Evolutionary conservation across 2,888 invertebrate genomes (phyloP), one percentile per base, ranked within the genome.

Genomic region (Leptopterna dolabrata): DNA sequence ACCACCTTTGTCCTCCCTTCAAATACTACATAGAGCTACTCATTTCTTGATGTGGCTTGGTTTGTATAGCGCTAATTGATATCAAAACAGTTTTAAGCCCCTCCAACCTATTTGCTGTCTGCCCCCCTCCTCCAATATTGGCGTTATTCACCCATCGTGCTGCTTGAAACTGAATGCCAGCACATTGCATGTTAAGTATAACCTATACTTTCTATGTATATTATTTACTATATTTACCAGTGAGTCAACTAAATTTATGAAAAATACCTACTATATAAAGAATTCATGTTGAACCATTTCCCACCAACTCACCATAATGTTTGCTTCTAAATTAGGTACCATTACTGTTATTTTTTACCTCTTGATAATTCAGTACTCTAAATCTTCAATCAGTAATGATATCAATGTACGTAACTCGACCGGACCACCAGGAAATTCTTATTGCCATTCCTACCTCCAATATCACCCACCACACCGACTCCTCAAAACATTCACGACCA

Each of bases 101-200:
- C 36, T 2, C 36, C 36, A 7, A 36, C 36, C 36, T 63, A 63
- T 9, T 63, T 24, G 13, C 63, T 63, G 19, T n/a, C 11, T 55
- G 55, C 7, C 55, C 51, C 51, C 63, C 63, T 63, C 7, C 63
- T 63, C 24, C 63, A 63, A 73, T 36, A 30, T 73, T 16, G 73
- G 36, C 73, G 36, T 71, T 71, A 24, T 0, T 41, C 30, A 36
- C 73, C 9, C 36, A 30, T 41, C 36, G 73, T 73, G 73, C 73
- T 36, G 73, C 73, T 73, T 73, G 36, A n/a, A 29, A 73, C 4
- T 73, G 73, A 73, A 73, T 73, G 73, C 73, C 73, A 41, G 73
- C 73, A 73, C 73, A 73, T 16, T 73, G 73, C 73, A 73, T 73
- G 73, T 73, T 73, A 73, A 63, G 11, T 27, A 63, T 36, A 36